phyloP scores from a whole-genome alignment of 2,888 invertebrate genomes.

The Ormyrus pomaceus region DNA sequence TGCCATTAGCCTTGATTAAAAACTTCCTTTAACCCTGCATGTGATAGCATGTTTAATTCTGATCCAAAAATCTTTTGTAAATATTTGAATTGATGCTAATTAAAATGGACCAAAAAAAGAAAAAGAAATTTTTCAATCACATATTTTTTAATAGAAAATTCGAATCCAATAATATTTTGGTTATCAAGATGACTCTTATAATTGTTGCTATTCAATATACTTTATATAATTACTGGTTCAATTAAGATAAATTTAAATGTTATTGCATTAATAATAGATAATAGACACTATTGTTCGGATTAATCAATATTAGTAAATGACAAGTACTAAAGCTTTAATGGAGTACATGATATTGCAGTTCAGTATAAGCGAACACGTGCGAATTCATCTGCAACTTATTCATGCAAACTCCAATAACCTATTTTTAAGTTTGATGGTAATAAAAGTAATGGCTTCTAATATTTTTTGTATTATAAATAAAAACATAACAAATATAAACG shows the following conservation, averaged over 20 bases:
- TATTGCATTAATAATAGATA: slow-evolving; percentile 11
- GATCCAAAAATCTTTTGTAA: neutral
- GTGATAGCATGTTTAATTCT: neutral
- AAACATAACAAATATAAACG: too few relatives aligned
- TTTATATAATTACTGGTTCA: neutral
- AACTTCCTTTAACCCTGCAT: slow-evolving; percentile 16
- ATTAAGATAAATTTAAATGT: slow-evolving; percentile 21
- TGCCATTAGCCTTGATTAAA: slow-evolving; percentile 35
- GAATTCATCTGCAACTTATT: too few relatives aligned
- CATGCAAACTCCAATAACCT: too few relatives aligned
- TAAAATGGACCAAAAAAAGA: neutral
- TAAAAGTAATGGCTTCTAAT: too few relatives aligned
- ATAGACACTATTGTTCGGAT: neutral
- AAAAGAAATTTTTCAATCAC: neutral
- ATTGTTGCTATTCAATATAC: neutral
- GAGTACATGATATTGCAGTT: too few relatives aligned
- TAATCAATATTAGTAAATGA: too few relatives aligned
- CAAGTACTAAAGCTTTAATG: too few relatives aligned
- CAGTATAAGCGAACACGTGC: too few relatives aligned
- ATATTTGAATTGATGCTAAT: neutral
- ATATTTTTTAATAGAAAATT: neutral
- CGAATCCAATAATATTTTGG: neutral
- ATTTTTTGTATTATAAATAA: too few relatives aligned
- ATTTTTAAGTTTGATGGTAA: too few relatives aligned
- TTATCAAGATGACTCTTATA: neutral